Evolutionary conservation across 2,113 vertebrate genomes (phyloP).

Genomic region (Tachysurus fulvidraco): DNA sequence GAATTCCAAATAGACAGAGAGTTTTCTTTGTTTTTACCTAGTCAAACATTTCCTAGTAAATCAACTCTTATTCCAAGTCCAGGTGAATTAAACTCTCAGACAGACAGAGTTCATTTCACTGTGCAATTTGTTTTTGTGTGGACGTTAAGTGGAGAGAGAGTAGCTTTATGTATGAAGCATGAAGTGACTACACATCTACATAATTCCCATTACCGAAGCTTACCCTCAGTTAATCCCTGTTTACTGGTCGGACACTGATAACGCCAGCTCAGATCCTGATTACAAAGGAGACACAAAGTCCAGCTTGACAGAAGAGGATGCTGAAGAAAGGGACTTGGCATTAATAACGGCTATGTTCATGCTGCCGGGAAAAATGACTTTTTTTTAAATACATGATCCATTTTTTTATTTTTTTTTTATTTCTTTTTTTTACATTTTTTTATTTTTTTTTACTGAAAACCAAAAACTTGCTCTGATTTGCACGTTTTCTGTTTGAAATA

Average conservation of each 20-base stretch:
- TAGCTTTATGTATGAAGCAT: neutral
- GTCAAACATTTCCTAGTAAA: neutral
- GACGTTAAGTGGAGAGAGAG: neutral
- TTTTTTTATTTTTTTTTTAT: neutral
- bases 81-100: neutral
- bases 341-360: neutral
- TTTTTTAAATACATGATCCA: neutral
- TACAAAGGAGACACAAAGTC: constrained; percentile 9
- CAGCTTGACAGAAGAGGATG: neutral
- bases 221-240: constrained; percentile 1
- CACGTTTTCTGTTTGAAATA: neutral
- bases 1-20: neutral
- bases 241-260: constrained; percentile 19
- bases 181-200: constrained; percentile 3
- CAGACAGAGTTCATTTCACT: neutral
- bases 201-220: constrained; percentile 18
- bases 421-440: too few species aligned
- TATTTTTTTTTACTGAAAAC: neutral
- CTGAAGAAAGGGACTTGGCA: neutral
- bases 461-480: neutral
- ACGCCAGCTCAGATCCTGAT: constrained; percentile 17
- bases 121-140: neutral
- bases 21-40: neutral
- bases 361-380: neutral
- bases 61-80: neutral